These are phyloP conservation scores for Chloroceryle aenea DNA, from an alignment of 2,113 vertebrate genomes.

Conservation along the genomic window DNA sequence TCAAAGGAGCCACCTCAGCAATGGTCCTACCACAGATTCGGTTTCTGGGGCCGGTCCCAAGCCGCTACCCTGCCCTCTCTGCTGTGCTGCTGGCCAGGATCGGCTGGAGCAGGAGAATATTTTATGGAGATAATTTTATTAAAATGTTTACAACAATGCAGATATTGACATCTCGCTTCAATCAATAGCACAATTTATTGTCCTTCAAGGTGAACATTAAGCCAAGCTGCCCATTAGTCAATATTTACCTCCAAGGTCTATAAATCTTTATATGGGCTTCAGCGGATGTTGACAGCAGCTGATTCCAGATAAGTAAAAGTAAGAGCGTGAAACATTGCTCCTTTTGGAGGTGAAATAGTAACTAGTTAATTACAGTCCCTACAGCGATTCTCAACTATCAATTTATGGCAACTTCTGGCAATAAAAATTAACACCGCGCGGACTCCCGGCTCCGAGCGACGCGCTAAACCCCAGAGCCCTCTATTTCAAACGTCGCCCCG, in stretches of 20 bases:
- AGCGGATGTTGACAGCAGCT: conserved; percentile 76
- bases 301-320: conserved; percentile 81
- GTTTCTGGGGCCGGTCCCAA: accelerated
- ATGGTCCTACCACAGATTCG: accelerated
- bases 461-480: neutral
- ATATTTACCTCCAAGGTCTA: conserved; percentile 80
- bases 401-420: conserved; percentile 74
- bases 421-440: conserved; percentile 73
- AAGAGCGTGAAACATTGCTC: conserved; percentile 76
- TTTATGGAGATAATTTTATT: conserved; percentile 79
- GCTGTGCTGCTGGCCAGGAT: neutral
- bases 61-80: neutral
- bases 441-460: conserved; percentile 31
- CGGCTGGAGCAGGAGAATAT: conserved; percentile 62
- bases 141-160: conserved; percentile 83
- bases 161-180: conserved; percentile 73
- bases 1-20: neutral
- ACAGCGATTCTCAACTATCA: conserved; percentile 75
- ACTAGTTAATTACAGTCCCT: conserved; percentile 80
- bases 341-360: conserved; percentile 82
- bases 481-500: neutral
- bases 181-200: conserved; percentile 83
- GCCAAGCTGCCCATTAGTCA: conserved; percentile 79
- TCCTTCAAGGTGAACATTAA: conserved; percentile 81
- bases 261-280: conserved; percentile 83